Base-by-base conservation (phyloP, 1,140 invertebrate genomes). In the Patella vulgata region DNA sequence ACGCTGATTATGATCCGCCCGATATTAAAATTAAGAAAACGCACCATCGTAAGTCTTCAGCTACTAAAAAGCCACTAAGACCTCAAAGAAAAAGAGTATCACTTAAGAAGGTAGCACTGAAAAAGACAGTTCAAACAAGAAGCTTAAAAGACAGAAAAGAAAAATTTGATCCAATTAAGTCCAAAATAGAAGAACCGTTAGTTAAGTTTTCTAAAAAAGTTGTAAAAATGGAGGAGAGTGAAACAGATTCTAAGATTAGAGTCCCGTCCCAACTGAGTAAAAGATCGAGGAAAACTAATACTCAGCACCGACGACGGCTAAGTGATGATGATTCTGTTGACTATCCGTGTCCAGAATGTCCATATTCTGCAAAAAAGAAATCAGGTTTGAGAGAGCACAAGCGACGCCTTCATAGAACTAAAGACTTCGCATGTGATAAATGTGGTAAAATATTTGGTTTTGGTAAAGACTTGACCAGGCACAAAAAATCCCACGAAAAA, bases 371-470 rank as follows among this genome's bases (percentile, higher is more conserved):
- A 5, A 52, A 54, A 21, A 66, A 56, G 27, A 50, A 48, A 2
- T 21, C 28, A 11, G 63, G 63, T 23, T 44, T 70, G 14, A 47
- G 31, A 50, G 55, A 66, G 19, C 68, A 70, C 31, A 60, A 63
- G 48, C 48, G 60, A 43, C 44, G 67, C 50, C 40, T 65, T 46
- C 68, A 70, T 56, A 63, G 59, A 46, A 74, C 47, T 31, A 57
- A 59, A 59, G 39, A 44, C 36, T 74, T 69, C 39, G 52, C 54
- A 21, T 78, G 75, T 68, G 63, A 71, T 39, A 50, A 57, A 3
- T 78, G 76, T 64, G 46, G 40, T 3, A 74, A 74, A 55, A 53
- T 64, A 19, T 78, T 76, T 66, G 69, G 70, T 11, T 66, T 69
- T 63, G 57, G 64, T 12, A 78, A 74, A 63, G 70, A 78, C 60